Evolutionary conservation across 2,888 invertebrate species (phyloP).

Genomic region (Lycia hirtaria): DNA sequence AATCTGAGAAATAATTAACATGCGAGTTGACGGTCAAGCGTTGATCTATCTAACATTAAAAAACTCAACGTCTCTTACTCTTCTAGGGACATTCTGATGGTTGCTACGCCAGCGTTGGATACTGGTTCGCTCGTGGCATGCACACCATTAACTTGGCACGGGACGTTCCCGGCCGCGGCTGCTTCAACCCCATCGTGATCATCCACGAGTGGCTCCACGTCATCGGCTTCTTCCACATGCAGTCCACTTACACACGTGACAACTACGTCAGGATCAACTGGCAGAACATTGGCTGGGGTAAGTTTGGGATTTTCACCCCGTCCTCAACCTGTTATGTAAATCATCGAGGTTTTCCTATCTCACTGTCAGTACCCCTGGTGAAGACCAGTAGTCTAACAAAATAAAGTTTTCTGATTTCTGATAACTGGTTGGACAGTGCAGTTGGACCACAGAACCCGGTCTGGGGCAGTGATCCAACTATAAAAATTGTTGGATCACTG

Average conservation of each 20-base stretch:
- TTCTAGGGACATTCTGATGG: conserved; percentile 51
- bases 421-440: too few relatives aligned
- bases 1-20: too few relatives aligned
- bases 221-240: conserved; percentile 66
- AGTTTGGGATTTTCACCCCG: not conserved
- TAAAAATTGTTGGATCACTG: too few relatives aligned
- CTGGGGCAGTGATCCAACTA: too few relatives aligned
- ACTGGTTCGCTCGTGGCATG: conserved; percentile 50
- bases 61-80: not conserved
- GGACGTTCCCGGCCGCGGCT: conserved; percentile 73
- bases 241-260: conserved; percentile 58
- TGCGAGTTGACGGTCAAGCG: not conserved
- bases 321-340: too few relatives aligned
- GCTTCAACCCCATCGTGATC: conserved; percentile 84
- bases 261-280: conserved; percentile 87
- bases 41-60: not conserved
- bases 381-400: too few relatives aligned
- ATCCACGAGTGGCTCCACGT: conserved; percentile 87
- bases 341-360: too few relatives aligned
- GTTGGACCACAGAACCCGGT: too few relatives aligned
- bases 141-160: conserved; percentile 74
- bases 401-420: too few relatives aligned
- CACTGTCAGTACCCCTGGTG: not conserved
- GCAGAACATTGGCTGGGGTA: conserved; percentile 87
- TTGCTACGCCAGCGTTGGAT: conserved; percentile 62